phyloP scores from a whole-genome alignment of 2,888 invertebrate genomes.

The Clivina fossor region DNA sequence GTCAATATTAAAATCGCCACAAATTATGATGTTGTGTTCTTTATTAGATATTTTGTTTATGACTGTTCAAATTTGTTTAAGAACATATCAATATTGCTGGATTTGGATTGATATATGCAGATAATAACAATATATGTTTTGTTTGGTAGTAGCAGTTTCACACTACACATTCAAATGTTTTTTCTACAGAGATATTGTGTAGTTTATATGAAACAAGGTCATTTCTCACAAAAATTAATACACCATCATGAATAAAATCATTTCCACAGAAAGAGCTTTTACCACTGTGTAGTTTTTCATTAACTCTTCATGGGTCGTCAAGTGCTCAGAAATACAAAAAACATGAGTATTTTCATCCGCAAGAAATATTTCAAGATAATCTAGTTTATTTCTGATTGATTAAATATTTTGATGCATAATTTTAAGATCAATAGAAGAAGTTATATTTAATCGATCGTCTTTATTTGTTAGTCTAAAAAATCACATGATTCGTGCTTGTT shows the following conservation, averaged over 20 bases:
- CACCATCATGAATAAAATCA: too few relatives aligned
- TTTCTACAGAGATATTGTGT: too few relatives aligned
- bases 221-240: too few relatives aligned
- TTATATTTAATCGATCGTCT: background rate
- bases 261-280: too few relatives aligned
- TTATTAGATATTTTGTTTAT: background rate
- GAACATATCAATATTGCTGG: too few relatives aligned
- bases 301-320: background rate
- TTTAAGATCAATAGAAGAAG: background rate
- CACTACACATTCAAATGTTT: too few relatives aligned
- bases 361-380: background rate
- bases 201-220: too few relatives aligned
- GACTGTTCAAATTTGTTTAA: background rate
- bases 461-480: slow-evolving; percentile 1
- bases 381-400: too few relatives aligned
- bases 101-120: too few relatives aligned
- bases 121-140: background rate
- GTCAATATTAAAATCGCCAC: background rate
- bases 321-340: background rate
- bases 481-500: background rate
- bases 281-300: too few relatives aligned
- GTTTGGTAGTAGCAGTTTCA: background rate
- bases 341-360: background rate
- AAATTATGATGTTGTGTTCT: background rate
- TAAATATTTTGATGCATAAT: background rate